Evolutionary conservation across 2,888 invertebrate genomes (phyloP).

Genomic region (Molorchus minor): DNA sequence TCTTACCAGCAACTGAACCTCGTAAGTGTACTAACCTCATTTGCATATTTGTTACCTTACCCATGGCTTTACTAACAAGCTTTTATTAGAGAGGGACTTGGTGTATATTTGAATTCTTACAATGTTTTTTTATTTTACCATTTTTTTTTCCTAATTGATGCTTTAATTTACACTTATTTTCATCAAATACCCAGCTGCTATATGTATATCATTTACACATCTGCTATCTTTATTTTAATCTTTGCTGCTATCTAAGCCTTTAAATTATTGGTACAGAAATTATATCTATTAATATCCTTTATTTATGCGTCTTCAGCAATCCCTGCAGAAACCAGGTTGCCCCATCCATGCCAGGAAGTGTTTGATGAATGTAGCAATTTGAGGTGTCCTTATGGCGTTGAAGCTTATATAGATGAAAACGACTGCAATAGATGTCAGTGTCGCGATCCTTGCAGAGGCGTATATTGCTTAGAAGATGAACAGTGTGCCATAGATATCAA

Average conservation of each 20-base stretch:
- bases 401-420: slow-evolving; percentile 68
- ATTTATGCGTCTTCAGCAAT: slow-evolving; percentile 25
- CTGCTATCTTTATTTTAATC: too few relatives aligned
- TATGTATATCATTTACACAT: too few relatives aligned
- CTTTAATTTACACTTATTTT: too few relatives aligned
- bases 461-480: slow-evolving; percentile 70
- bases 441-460: slow-evolving; percentile 75
- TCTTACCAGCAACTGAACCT: slow-evolving; percentile 51
- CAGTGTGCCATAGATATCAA: slow-evolving; percentile 75
- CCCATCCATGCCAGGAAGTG: slow-evolving; percentile 65
- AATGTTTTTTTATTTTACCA: neutral
- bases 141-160: too few relatives aligned
- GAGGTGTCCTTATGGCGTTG: slow-evolving; percentile 78
- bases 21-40: slow-evolving; percentile 49
- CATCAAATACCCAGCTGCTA: too few relatives aligned
- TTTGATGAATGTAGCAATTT: slow-evolving; percentile 70
- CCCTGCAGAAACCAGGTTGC: slow-evolving; percentile 45
- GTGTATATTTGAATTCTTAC: too few relatives aligned
- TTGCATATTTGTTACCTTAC: neutral
- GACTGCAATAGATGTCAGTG: slow-evolving; percentile 80
- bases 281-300: too few relatives aligned
- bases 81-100: too few relatives aligned
- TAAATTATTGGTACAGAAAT: too few relatives aligned
- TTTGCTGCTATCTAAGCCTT: too few relatives aligned
- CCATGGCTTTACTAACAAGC: slow-evolving; percentile 1